A percentile compares a stretch with the other conserved stretches of the same genome.
Evolutionary conservation across 2,888 invertebrate genomes (phyloP).

Genomic region (Meghimatium bilineatum): DNA sequence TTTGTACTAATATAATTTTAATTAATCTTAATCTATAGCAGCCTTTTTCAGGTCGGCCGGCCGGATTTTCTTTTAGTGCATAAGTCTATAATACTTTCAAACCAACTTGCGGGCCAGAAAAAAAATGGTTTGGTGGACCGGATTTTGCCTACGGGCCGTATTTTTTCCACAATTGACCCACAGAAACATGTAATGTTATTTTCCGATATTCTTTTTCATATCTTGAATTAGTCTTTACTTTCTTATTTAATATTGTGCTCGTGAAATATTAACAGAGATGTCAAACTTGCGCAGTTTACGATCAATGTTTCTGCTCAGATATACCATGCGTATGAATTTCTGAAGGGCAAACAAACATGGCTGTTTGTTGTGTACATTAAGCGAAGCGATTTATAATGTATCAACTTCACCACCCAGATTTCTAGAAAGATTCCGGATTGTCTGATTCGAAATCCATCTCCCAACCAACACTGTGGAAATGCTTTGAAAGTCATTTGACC

Average conservation of each 20-base stretch:
- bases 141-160: no score
- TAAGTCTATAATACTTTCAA: no score
- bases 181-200: no score
- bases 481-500: conserved; percentile 32
- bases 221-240: no score
- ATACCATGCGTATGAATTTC: neutral
- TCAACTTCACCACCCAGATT: conserved; percentile 35
- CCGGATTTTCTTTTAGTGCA: no score
- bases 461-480: conserved; percentile 17
- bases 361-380: neutral
- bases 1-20: no score
- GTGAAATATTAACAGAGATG: neutral
- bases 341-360: neutral
- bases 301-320: neutral
- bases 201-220: no score
- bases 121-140: no score
- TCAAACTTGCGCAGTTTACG: neutral
- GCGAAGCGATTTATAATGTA: conserved; percentile 21
- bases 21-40: no score
- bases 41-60: no score
- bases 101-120: no score
- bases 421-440: neutral
- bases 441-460: conserved; percentile 30
- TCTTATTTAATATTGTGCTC: neutral
- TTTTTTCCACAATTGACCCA: no score